Evolutionary conservation across 92 coral and sea anemone genomes (phyloP), one percentile per base, ranked within the genome.

Genomic region (Montipora capitata): DNA sequence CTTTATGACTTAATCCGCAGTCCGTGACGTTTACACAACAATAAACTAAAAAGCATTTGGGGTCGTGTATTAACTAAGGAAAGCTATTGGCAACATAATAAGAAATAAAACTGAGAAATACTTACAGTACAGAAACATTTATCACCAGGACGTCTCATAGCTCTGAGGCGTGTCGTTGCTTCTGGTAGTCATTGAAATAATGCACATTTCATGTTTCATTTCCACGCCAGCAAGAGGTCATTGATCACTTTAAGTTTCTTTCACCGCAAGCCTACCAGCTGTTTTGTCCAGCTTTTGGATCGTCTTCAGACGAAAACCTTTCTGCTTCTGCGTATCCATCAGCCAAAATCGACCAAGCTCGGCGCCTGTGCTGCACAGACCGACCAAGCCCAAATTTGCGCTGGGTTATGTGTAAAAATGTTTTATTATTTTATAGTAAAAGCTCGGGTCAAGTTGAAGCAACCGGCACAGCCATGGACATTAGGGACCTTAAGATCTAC

Each of bases 351-450:
- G 87, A 83, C 35, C 87, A 83, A 41, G 54, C 79, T 6, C 79
- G 80, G 48, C 79, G 87, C 10, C 80, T 83, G 8, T 61, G 75
- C 71, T 83, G 87, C 17, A 27, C 70, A 43, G 78, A 59, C 6
- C 87, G 70, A 27, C 87, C 87, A n/a, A 59, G 4, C 14, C 87
- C 87, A 14, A 58, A 43, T 57, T 35, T 83, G 40, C 78, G 79
- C 35, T 83, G 80, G 87, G 72, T 83, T 54, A 27, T 44, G 87
- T 83, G 87, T 10, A 72, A 83, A 72, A 83, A 83, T 10, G 87
- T 83, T 3, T 74, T 62, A 11, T 9, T 83, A 20, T 16, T 20
- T 20, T 83, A 83, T 4, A 72, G 59, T 59, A 76, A 83, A 83
- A 83, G 79, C 68, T 56, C 59, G 10, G 79, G 80, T 4, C 57